Conservation (phyloP, 2,888 invertebrate species). For the Ligdia adustata region DNA sequence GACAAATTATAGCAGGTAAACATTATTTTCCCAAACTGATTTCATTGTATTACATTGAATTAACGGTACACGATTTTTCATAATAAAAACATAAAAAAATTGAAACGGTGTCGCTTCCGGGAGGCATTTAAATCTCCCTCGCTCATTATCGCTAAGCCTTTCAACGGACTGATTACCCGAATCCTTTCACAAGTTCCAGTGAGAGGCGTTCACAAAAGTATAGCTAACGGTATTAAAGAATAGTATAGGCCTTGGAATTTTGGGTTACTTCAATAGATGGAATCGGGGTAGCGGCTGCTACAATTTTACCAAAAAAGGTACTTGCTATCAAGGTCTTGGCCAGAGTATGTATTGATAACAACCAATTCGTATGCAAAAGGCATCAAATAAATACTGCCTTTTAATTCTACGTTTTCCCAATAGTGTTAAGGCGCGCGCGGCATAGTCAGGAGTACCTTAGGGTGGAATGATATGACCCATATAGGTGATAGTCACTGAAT, state of each 20-base stretch:
- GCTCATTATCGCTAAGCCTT: conserved; percentile 22
- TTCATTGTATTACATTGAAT: too few species aligned
- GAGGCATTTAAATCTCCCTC: conserved; percentile 22
- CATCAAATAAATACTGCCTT: too few species aligned
- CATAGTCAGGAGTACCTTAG: too few species aligned
- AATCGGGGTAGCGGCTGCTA: background rate
- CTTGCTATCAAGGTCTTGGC: too few species aligned
- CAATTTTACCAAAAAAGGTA: background rate
- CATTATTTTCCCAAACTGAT: too few species aligned
- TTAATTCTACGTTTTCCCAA: too few species aligned
- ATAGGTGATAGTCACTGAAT: too few species aligned
- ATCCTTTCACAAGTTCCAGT: conserved; percentile 21
- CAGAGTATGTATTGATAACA: too few species aligned
- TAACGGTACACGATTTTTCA: conserved; percentile 14
- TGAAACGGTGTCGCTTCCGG: conserved; percentile 24
- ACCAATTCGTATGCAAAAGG: too few species aligned
- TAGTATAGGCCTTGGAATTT: conserved; percentile 2
- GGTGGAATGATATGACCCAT: too few species aligned
- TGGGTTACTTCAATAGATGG: background rate
- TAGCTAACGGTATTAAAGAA: conserved; percentile 1
- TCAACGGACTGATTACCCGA: conserved; percentile 21
- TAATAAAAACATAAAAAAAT: conserved; percentile 20
- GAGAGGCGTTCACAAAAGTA: conserved; percentile 2
- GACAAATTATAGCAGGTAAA: too few species aligned
- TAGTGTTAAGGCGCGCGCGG: too few species aligned